Evolutionary conservation across 2,888 invertebrate genomes (phyloP), one percentile per base, ranked within the genome.

Genomic region (Monochamus alternatus): DNA sequence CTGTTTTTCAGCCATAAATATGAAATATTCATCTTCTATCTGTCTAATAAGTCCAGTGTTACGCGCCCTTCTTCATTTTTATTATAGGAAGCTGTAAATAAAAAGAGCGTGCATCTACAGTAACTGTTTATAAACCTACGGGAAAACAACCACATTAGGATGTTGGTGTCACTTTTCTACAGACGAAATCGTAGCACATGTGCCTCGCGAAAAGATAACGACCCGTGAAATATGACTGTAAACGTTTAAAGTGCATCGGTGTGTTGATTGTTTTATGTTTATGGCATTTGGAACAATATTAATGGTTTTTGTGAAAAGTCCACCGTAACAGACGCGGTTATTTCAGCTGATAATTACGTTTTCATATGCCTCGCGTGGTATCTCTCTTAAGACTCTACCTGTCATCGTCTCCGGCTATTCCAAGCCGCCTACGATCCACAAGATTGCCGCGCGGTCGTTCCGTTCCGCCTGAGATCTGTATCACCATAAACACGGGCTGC

Each of bases 401-500:
- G 72, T 76, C 76, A 73, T 73, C 76, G 64, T 76, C 69, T 66
- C 38, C 44, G 67, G 69, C 58, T 31, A 66, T 73, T 75, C 69
- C 63, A 43, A 14, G 58, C 68, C 73, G 66, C 75, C 75, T 76
- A 73, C 76, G 67, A 68, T 68, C 38, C 32, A 22, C 63, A 67
- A 60, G 73, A 73, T 52, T 44, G 73, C 59, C 47, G 59, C 31
- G 66, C 67, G 32, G 63, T 44, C 73, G 69, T 66, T 59, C 44
- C 73, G 69, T 66, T 59, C 76, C 79, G 79, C 76, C 80, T 74
- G 68, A 82, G 83, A 83, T 83, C 74, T 73, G 74, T 81, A 83
- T 83, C 83, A 80, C 69, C 79, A 82, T 83, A 82, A 82, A 83
- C 79, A 82, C 80, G 76, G 75, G 78, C 76, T 77, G 77, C 78